A percentile compares a stretch with the other conserved stretches of the same genome.
These are phyloP conservation scores for Chromobotia macracanthus DNA, from an alignment of 2,797 vertebrate genomes.

Conservation along the genomic window DNA sequence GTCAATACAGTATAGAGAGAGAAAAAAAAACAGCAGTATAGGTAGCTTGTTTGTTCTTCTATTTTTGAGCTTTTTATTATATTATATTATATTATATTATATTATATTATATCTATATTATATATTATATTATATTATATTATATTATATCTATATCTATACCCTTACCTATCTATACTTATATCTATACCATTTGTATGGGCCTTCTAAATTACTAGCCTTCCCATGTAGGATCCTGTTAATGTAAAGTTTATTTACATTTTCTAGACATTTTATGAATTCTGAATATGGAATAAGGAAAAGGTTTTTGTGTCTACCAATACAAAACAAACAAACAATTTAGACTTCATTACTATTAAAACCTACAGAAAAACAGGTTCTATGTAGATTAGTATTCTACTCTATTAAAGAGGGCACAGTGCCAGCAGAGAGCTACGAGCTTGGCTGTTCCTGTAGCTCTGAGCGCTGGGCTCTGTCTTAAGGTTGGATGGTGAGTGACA, in stretches of 20 bases:
- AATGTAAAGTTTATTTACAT: neutral
- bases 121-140: no score
- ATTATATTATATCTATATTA: no score
- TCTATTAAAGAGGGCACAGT: neutral
- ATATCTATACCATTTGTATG: no score
- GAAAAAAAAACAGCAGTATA: neutral
- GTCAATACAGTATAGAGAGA: neutral
- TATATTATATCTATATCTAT: no score
- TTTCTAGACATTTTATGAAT: slow-evolving; percentile 1
- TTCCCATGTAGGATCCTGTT: no score
- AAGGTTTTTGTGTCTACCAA: neutral
- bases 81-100: no score
- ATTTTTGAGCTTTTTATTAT: no score
- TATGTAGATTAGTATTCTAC: neutral
- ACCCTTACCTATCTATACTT: no score
- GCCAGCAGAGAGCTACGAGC: neutral
- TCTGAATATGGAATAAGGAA: neutral
- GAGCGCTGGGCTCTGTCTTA: slow-evolving; percentile 19
- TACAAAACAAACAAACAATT: no score
- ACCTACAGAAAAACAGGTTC: neutral
- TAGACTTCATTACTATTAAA: no score
- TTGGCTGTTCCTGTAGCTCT: slow-evolving; percentile 6
- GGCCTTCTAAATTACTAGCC: no score
- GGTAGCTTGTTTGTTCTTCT: no score
- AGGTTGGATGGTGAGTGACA: neutral